These are phyloP conservation scores for Trematocara zebra DNA, from an alignment of 2,113 vertebrate species.

Conservation along the genomic window DNA sequence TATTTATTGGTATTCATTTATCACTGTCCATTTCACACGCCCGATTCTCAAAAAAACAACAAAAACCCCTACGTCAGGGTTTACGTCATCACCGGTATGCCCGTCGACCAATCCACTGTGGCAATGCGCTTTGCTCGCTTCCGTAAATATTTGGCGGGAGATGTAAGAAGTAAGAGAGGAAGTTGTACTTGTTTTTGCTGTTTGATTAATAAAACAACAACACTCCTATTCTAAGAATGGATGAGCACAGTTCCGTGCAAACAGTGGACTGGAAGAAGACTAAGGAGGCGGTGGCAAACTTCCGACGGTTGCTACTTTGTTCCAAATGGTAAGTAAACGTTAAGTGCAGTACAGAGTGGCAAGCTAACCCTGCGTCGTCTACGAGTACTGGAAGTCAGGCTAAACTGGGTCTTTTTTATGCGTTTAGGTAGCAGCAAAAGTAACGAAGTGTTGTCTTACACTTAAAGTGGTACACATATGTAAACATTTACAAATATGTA, in stretches of 20 bases:
- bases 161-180: constrained; percentile 12
- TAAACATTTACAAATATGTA: neutral
- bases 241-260: neutral
- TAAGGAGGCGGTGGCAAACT: constrained; percentile 48
- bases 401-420: neutral
- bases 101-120: neutral
- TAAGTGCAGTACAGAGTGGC: neutral
- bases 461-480: neutral
- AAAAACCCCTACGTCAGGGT: neutral
- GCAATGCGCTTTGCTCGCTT: neutral
- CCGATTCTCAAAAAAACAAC: neutral
- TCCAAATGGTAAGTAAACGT: constrained; percentile 62
- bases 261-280: constrained; percentile 53
- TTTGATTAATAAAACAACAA: neutral
- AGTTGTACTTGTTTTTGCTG: neutral
- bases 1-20: neutral
- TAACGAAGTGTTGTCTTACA: neutral
- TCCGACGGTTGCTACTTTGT: constrained; percentile 63
- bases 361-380: neutral
- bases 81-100: neutral
- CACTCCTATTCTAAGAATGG: constrained; percentile 9
- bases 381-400: neutral
- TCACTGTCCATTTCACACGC: neutral
- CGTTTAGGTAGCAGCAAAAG: neutral
- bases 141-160: constrained; percentile 34